Evolutionary conservation across 1,140 invertebrate genomes (phyloP), one percentile per base, ranked within the genome.

Genomic region (Trichoplusia ni): DNA sequence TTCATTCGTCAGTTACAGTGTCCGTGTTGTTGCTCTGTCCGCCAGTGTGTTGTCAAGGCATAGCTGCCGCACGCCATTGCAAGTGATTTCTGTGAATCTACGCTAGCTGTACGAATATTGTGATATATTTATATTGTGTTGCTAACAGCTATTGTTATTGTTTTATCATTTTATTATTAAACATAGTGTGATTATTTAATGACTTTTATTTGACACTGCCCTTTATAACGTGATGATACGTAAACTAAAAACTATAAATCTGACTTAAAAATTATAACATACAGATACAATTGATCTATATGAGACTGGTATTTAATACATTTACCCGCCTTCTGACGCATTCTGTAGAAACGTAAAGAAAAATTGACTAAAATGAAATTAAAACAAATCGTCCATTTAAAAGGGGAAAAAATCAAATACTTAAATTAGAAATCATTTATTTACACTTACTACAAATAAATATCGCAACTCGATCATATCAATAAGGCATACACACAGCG

Each of bases 61-160:
- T 53, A 37, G 21, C 40, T 40, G 40, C n/a, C 11, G 51, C 51
- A 40, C 51, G 51, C 35, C 19, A 29, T 56, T 56, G 51, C 18
- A 49, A 49, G 59, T 49, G 59, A 61, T 61, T 61, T 33, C 38
- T 27, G 46, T 61, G 59, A 51, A 61, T 61, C 59, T 61, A 37
- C 33, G 38, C 59, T 61, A 61, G 51, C 21, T 46, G 51, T 38
- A 56, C 37, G 27, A 51, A 38, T 42, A 40, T 40, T 63, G 60
- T 63, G 60, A 63, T 63, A 63, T 63, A 42, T 63, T 53, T 53
- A 53, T 42, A 8, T 40, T 63, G 33, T 29, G 40, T 63, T 53
- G 60, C 60, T 14, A 49, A 29, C n/a, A n/a, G n/a, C 35, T 58
- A 40, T 42, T 63, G 47, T 63, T 63, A 38, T 63, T 61, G 44